These are phyloP conservation scores for Eudasyphora cyanicolor DNA, from an alignment of 2,888 invertebrate species.

Conservation along the genomic window DNA sequence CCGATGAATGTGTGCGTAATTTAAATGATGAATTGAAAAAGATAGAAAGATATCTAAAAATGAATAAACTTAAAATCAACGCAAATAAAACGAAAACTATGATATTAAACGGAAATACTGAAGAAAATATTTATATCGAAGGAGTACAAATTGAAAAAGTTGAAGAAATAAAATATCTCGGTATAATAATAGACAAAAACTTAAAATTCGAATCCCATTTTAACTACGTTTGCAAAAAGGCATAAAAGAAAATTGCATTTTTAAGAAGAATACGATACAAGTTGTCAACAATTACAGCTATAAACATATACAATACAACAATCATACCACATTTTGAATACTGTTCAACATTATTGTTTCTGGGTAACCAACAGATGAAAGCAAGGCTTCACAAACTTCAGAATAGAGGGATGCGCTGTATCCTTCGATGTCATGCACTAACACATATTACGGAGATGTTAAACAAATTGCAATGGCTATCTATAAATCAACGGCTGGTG, in stretches of 20 bases:
- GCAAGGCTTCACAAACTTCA: neutral
- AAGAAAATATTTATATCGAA: too few relatives aligned
- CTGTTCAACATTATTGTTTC: slow-evolving; percentile 7
- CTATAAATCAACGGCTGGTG: slow-evolving; percentile 14
- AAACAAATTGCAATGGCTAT: slow-evolving; percentile 5
- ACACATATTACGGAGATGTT: too few relatives aligned
- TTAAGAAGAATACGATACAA: neutral
- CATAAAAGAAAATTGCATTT: neutral
- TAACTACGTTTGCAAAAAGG: too few relatives aligned
- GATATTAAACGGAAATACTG: too few relatives aligned
- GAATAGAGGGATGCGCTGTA: slow-evolving; percentile 19
- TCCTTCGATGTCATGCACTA: too few relatives aligned
- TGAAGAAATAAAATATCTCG: neutral
- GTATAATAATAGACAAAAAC: neutral
- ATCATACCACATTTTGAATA: slow-evolving; percentile 16
- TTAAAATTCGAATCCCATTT: neutral
- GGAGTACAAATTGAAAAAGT: too few relatives aligned
- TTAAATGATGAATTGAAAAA: too few relatives aligned
- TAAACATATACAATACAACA: slow-evolving; percentile 18
- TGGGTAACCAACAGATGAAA: neutral
- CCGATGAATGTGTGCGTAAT: too few relatives aligned
- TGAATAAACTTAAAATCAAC: too few relatives aligned
- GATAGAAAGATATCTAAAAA: too few relatives aligned
- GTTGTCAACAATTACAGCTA: neutral
- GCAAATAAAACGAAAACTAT: too few relatives aligned